These are phyloP conservation scores for Hucho hucho DNA, from an alignment of 2,113 vertebrate genomes.

Conservation along the genomic window DNA sequence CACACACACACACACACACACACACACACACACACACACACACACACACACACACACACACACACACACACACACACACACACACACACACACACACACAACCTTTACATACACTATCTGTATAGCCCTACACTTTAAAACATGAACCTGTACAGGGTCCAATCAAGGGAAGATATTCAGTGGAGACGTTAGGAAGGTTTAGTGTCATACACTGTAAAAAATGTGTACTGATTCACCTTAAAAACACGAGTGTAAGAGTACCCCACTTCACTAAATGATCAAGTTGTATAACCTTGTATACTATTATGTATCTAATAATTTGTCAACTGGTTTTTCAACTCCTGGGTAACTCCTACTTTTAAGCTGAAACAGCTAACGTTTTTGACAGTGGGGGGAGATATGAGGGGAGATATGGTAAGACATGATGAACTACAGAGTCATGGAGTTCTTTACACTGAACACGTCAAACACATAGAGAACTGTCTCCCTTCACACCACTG, in stretches of 20 bases:
- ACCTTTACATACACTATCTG: not conserved
- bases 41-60: not conserved
- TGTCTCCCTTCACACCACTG: not conserved
- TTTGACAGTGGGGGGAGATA: not conserved
- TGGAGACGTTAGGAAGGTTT: too few species aligned
- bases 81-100: constrained; percentile 17
- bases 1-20: constrained; percentile 10
- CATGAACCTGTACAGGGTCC: not conserved
- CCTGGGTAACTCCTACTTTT: too few species aligned
- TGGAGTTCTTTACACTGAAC: not conserved
- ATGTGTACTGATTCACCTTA: too few species aligned
- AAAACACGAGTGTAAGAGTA: too few species aligned
- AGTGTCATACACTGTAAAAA: too few species aligned
- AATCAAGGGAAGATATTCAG: too few species aligned
- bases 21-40: constrained; percentile 11
- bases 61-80: constrained; percentile 8
- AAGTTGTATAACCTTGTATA: too few species aligned
- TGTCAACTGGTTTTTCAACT: too few species aligned
- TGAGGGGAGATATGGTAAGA: constrained; percentile 32
- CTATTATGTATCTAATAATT: too few species aligned
- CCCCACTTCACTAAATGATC: too few species aligned
- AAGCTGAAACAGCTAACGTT: not conserved
- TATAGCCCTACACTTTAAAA: not conserved
- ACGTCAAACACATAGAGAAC: not conserved
- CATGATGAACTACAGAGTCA: constrained; percentile 63